Percentiles rank a stretch among this genome's conserved stretches.
phyloP scores from a whole-genome alignment of 2,888 invertebrate species.

The Nipponacmea schrenckii region DNA sequence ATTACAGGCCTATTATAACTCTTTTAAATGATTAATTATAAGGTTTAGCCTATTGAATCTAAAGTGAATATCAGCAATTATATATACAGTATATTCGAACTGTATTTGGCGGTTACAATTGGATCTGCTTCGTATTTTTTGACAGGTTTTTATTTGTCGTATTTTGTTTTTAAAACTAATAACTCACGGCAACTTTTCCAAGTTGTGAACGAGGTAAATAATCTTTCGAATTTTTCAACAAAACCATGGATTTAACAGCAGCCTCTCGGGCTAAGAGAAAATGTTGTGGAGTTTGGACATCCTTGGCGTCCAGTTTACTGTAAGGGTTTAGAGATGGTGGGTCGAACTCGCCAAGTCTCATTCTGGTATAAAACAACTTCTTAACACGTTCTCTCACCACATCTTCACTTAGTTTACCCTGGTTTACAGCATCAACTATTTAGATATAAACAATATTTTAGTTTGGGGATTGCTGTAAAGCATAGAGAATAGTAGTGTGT shows the following conservation, averaged over 20 bases:
- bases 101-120: too few species aligned
- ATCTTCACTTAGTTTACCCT: conserved; percentile 35
- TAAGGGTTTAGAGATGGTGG: conserved; percentile 59
- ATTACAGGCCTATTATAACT: too few species aligned
- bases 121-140: too few species aligned
- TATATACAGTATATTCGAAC: too few species aligned
- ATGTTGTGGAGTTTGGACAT: conserved; percentile 41
- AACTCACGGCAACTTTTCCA: conserved; percentile 33
- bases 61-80: too few species aligned
- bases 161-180: not conserved
- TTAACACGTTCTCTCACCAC: conserved; percentile 43
- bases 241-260: conserved; percentile 49
- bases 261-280: conserved; percentile 39
- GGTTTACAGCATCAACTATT: conserved; percentile 41
- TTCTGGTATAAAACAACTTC: conserved; percentile 55
- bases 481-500: too few species aligned
- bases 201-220: conserved; percentile 35
- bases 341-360: conserved; percentile 61
- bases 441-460: conserved; percentile 2
- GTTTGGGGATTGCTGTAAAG: not conserved
- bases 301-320: conserved; percentile 33
- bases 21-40: too few species aligned
- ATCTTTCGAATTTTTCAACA: conserved; percentile 45
- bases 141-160: too few species aligned
- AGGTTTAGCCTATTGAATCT: too few species aligned